phyloP scores from a whole-genome alignment of 1,140 invertebrate species.

The Thalassaphorura encarpata region DNA sequence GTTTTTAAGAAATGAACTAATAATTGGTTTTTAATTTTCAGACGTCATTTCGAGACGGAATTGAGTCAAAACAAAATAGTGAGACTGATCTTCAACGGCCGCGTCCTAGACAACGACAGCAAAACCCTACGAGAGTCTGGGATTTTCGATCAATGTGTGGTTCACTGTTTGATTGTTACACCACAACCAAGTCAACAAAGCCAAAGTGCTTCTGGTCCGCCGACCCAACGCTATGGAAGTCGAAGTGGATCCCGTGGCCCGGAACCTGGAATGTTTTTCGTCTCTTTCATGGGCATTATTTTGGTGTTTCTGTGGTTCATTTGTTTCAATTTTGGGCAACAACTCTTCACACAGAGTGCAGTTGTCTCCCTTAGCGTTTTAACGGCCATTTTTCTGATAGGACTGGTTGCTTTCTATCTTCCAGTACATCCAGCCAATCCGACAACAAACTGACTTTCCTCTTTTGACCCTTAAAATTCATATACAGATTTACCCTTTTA shows the following conservation, averaged over 20 bases:
- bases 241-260: conserved; percentile 3
- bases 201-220: neutral
- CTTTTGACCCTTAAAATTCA: no score
- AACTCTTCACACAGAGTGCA: conserved; percentile 31
- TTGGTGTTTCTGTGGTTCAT: conserved; percentile 31
- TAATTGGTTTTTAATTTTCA: conserved; percentile 40
- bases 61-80: conserved; percentile 63
- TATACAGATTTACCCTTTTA: no score
- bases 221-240: neutral
- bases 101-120: conserved; percentile 62
- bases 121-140: conserved; percentile 65
- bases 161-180: conserved; percentile 63
- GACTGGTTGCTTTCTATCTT: conserved; percentile 27
- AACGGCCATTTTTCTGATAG: conserved; percentile 27
- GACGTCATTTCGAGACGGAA: conserved; percentile 69
- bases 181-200: conserved; percentile 3
- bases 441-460: no score
- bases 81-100: conserved; percentile 77
- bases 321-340: conserved; percentile 30
- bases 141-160: conserved; percentile 72
- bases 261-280: conserved; percentile 31
- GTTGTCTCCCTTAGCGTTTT: conserved; percentile 25
- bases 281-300: conserved; percentile 26
- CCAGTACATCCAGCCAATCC: conserved; percentile 24
- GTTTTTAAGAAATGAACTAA: conserved; percentile 4